Conservation (phyloP, 2,797 vertebrate genomes). For the Pangasius larnaudii region DNA sequence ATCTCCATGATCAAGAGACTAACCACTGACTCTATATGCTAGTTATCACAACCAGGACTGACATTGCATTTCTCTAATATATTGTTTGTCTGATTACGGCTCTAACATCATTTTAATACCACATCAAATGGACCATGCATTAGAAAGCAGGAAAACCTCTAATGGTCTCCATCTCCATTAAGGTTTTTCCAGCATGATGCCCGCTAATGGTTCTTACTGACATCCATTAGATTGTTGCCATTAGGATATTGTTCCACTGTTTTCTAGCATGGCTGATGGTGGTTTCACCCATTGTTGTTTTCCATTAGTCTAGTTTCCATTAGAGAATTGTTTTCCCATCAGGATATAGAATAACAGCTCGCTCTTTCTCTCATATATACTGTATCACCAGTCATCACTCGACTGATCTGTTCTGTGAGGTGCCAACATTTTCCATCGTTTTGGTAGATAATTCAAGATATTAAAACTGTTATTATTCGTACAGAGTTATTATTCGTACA, state of each 20-base stretch:
- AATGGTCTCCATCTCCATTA: conserved; percentile 43
- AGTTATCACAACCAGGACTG: neutral
- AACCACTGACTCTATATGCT: neutral
- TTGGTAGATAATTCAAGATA: neutral
- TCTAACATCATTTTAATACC: conserved; percentile 7
- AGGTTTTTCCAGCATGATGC: conserved; percentile 24
- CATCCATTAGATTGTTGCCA: conserved; percentile 41
- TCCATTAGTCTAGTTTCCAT: conserved; percentile 36
- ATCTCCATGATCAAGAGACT: neutral
- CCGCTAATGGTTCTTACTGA: conserved; percentile 32
- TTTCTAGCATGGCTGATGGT: conserved; percentile 19
- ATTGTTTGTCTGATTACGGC: conserved; percentile 6
- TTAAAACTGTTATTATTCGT: neutral
- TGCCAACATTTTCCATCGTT: neutral
- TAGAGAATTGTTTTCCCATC: conserved; percentile 17
- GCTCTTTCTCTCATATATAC: neutral
- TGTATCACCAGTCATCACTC: neutral
- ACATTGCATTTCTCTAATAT: neutral
- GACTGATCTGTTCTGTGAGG: neutral
- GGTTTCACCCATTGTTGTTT: conserved; percentile 13
- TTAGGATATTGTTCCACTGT: conserved; percentile 21
- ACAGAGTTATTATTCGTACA: too few species aligned
- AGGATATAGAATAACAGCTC: neutral
- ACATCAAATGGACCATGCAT: conserved; percentile 26
- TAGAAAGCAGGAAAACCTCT: conserved; percentile 13